phyloP scores from a whole-genome alignment of 30 jellyfish, hydroid and myxozoan species.

The Aurelia coerulea region DNA sequence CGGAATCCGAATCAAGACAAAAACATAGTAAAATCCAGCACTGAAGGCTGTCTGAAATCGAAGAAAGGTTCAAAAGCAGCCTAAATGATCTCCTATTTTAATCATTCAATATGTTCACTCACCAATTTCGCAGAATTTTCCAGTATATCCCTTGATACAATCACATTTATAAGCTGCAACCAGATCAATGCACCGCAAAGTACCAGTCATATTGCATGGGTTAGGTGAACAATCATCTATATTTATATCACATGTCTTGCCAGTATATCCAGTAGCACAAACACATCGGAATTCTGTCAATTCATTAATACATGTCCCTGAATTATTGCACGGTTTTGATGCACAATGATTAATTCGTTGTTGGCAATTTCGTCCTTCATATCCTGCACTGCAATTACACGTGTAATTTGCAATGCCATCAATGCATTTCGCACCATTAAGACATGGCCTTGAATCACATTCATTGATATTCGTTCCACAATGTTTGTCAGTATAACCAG shows the following conservation, averaged over 20 bases:
- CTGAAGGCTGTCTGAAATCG: too few species aligned
- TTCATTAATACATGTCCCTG: constrained; percentile 62
- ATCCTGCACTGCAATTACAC: constrained; percentile 83
- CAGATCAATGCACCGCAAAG: constrained; percentile 52
- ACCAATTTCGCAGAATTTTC: constrained; percentile 78
- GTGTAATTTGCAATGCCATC: constrained; percentile 79
- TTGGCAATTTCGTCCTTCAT: constrained; percentile 75
- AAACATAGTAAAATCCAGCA: too few species aligned
- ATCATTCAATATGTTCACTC: not conserved
- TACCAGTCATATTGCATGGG: constrained; percentile 85
- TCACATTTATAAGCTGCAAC: constrained; percentile 50
- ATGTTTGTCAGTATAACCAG: constrained; percentile 75
- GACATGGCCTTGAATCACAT: constrained; percentile 79
- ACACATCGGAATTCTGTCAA: constrained; percentile 60
- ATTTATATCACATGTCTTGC: constrained; percentile 60
- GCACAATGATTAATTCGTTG: constrained; percentile 66
- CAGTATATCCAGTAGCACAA: constrained; percentile 77
- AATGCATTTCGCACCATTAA: constrained; percentile 66
- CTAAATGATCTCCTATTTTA: too few species aligned
- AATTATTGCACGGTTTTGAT: constrained; percentile 57
- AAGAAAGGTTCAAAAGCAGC: too few species aligned
- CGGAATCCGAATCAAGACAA: too few species aligned
- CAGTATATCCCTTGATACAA: constrained; percentile 70
- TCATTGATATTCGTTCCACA: constrained; percentile 75
- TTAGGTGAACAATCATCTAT: constrained; percentile 68